Conservation (phyloP, 1,140 invertebrate genomes). For the Propsilocerus akamusi region DNA sequence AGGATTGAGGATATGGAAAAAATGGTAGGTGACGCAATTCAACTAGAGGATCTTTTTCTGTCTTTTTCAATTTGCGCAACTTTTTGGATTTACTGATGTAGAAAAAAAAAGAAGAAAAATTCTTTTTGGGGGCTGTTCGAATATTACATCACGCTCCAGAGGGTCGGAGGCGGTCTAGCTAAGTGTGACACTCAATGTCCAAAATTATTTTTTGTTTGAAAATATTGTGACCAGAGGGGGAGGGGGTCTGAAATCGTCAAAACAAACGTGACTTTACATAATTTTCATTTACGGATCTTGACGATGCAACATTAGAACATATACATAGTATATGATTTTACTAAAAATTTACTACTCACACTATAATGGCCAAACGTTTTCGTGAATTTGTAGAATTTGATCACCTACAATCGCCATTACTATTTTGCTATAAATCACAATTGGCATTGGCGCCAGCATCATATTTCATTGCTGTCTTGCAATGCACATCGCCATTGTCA, state of each 20-base stretch:
- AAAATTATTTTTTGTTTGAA: neutral
- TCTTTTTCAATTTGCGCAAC: too few relatives aligned
- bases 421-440: conserved; percentile 1
- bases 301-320: too few relatives aligned
- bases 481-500: neutral
- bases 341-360: neutral
- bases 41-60: too few relatives aligned
- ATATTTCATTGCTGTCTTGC: neutral
- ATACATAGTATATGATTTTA: too few relatives aligned
- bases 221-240: neutral
- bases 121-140: too few relatives aligned
- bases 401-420: neutral
- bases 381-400: neutral
- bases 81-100: too few relatives aligned
- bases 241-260: neutral
- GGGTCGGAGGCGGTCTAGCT: too few relatives aligned
- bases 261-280: neutral
- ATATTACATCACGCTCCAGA: too few relatives aligned
- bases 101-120: too few relatives aligned
- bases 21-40: too few relatives aligned
- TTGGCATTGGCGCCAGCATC: too few relatives aligned
- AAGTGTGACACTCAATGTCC: neutral
- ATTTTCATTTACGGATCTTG: neutral
- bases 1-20: too few relatives aligned
- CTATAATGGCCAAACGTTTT: neutral